phyloP scores from a whole-genome alignment of 2,797 vertebrate genomes.

The Eptatretus atami region DNA sequence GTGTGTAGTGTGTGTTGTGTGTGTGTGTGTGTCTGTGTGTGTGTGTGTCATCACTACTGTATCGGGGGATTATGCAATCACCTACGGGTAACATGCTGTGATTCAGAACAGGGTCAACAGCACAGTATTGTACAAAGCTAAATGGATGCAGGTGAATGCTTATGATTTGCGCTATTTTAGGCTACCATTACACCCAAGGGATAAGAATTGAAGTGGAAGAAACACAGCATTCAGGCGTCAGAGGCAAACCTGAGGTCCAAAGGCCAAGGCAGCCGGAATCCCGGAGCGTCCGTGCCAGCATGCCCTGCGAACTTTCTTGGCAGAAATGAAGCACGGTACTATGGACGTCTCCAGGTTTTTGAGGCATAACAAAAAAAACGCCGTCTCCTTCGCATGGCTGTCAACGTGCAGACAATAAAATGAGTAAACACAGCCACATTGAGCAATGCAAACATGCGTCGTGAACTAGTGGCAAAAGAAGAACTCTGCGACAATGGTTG shows the following conservation, averaged over 20 bases:
- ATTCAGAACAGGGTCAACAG: too few species aligned
- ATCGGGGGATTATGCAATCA: too few species aligned
- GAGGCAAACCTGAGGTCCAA: conserved; percentile 29
- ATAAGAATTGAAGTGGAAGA: too few species aligned
- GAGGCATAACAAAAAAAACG: conserved; percentile 39
- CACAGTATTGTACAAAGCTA: too few species aligned
- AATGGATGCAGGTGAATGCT: too few species aligned
- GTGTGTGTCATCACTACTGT: too few species aligned
- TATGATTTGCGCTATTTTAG: too few species aligned
- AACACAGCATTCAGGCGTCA: background rate
- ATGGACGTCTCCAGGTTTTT: conserved; percentile 78
- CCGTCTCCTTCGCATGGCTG: conserved; percentile 48
- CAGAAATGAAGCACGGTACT: conserved; percentile 85
- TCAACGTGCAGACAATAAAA: background rate
- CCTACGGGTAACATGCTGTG: too few species aligned
- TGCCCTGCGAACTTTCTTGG: conserved; percentile 85
- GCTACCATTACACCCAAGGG: too few species aligned
- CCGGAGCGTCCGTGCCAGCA: conserved; percentile 66
- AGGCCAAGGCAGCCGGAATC: conserved; percentile 31
- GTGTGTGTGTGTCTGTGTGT: too few species aligned
- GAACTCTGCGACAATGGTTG: background rate
- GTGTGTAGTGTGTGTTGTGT: too few species aligned
- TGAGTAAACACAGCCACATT: background rate
- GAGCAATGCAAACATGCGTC: background rate
- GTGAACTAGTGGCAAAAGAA: background rate